Conservation (phyloP, 2,888 invertebrate species). For the Steinernema scapterisci region DNA sequence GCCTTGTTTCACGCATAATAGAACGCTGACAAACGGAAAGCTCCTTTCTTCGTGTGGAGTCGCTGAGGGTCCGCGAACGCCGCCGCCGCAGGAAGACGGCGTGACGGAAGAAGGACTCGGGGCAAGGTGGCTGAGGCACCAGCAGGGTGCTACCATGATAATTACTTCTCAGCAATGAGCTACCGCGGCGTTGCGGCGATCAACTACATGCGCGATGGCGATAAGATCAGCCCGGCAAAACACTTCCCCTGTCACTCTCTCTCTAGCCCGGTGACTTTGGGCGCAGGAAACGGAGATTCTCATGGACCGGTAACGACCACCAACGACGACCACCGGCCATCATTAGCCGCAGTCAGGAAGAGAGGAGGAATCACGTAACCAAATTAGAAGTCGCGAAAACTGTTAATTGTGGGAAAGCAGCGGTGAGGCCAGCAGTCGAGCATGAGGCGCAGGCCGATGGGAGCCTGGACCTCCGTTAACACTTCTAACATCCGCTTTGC, state of each 20-base stretch:
- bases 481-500: slow-evolving; percentile 25
- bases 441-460: neutral
- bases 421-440: neutral
- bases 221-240: slow-evolving; percentile 23
- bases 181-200: neutral
- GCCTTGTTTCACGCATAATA: slow-evolving; percentile 18
- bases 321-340: neutral
- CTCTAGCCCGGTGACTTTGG: neutral
- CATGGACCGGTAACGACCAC: neutral
- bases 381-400: slow-evolving; percentile 17
- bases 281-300: neutral
- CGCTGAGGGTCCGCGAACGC: neutral
- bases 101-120: neutral
- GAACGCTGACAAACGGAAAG: neutral
- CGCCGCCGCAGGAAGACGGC: neutral
- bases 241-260: neutral
- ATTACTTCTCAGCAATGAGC: neutral
- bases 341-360: neutral
- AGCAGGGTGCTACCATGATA: neutral
- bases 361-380: slow-evolving; percentile 6
- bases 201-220: slow-evolving; percentile 26
- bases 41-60: neutral
- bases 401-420: slow-evolving; percentile 31
- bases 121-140: neutral
- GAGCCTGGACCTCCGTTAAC: slow-evolving; percentile 12